Evolutionary conservation across 64 coral and sea anemone genomes (phyloP), one percentile per base, ranked within the genome.

Genomic region (Hydrozoanthus tunicans): DNA sequence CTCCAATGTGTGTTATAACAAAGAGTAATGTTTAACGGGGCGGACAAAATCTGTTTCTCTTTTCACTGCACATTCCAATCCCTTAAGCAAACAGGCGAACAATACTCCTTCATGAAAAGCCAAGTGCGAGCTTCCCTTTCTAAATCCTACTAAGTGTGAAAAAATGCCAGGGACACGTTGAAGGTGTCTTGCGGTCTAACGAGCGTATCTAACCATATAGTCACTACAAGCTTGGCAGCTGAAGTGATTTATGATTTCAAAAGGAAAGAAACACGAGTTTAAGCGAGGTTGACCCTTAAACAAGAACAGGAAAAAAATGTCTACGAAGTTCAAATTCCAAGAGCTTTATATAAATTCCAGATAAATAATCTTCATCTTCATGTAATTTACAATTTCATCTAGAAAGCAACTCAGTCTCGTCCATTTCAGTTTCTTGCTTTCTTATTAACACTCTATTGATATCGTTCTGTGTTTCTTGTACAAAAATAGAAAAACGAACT

Each of bases 71-170:
- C 84, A 75, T 88, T 20, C 25, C 69, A 88, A 88, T 74, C 55
- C 51, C 84, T 74, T 86, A 73, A 58, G 74, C 84, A 88, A 72
- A 88, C 84, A 88, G 68, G 3, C 67, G 69, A n/a, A 74, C 69
- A 59, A 75, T 59, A 75, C 5, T 6, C 68, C 24, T 88, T 88
- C 84, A 88, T 25, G 56, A 88, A 74, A 73, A 88, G 54, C 84
- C 23, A 88, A 73, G 84, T 59, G 56, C 84, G 61, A 75, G 84
- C 11, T 88, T 88, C 84, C 84, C 74, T 88, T 88, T 13, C 69
- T 73, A 88, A 86, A 88, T 88, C 84, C 68, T 73, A 88, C 68
- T 59, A 88, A 88, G 84, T 88, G 84, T 73, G 84, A 88, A 88
- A 88, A 86, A 88, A 73, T 64, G 55, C 69, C 84, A 58, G 27